Conservation (phyloP, 2,113 vertebrate genomes). For the Erythrolamprus reginae region DNA sequence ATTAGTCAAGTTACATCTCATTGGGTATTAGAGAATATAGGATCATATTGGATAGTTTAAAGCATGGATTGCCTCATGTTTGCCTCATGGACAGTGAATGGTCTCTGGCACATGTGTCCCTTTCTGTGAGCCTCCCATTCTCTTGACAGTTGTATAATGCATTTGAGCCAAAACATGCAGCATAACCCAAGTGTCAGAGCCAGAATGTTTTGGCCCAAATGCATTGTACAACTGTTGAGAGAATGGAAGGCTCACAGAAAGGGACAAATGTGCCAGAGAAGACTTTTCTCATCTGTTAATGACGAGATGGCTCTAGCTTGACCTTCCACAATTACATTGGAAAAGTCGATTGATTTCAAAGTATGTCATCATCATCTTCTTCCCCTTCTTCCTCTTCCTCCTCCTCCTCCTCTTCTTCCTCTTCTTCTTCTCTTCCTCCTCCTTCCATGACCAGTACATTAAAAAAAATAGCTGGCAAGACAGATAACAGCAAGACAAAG, state of each 20-base stretch:
- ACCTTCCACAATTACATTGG: neutral
- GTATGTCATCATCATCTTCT: neutral
- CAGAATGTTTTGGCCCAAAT: neutral
- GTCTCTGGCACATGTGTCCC: too few species aligned
- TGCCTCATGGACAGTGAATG: too few species aligned
- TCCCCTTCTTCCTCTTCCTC: too few species aligned
- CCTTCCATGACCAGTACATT: neutral
- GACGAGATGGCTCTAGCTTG: slow-evolving; percentile 11
- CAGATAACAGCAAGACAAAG: neutral
- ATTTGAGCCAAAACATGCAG: too few species aligned
- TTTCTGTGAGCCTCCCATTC: too few species aligned
- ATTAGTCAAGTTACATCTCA: too few species aligned
- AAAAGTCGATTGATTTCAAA: neutral
- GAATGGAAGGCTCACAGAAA: neutral
- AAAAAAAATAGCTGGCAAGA: neutral
- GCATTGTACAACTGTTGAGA: slow-evolving; percentile 20
- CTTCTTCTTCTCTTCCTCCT: too few species aligned
- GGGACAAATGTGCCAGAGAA: neutral
- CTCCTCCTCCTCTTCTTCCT: too few species aligned
- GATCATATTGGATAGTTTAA: too few species aligned
- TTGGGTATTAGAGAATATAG: too few species aligned
- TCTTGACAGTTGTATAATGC: too few species aligned
- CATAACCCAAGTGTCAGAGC: neutral
- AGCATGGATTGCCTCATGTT: too few species aligned
- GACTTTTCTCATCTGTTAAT: slow-evolving; percentile 3